Evolutionary conservation across 2,888 invertebrate genomes (phyloP).

Genomic region (Dascillus cervinus): DNA sequence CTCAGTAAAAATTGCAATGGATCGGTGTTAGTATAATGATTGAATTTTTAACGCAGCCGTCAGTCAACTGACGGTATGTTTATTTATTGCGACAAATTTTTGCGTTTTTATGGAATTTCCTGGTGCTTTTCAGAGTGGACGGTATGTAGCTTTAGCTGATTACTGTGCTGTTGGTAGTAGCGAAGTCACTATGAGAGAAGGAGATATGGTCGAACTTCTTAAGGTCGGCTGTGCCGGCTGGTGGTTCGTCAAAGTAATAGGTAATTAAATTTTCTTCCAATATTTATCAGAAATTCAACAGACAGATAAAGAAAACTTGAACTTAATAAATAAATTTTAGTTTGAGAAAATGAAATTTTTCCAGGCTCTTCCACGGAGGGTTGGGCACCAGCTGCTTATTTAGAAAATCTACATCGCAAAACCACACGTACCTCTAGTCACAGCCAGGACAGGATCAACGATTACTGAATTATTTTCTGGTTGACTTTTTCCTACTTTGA

Average conservation of each 20-base stretch:
- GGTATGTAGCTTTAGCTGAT: constrained; percentile 84
- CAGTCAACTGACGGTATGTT: too few species aligned
- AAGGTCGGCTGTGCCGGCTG: constrained; percentile 93
- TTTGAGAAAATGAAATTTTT: constrained; percentile 24
- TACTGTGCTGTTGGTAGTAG: constrained; percentile 87
- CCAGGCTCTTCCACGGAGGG: constrained; percentile 68
- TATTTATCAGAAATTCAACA: too few species aligned
- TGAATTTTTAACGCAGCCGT: too few species aligned
- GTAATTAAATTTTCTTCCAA: too few species aligned
- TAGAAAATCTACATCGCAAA: constrained; percentile 70
- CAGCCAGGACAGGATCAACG: constrained; percentile 50
- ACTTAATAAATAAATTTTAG: neutral
- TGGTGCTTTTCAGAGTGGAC: constrained; percentile 55
- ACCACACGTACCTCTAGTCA: constrained; percentile 66
- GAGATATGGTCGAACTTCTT: constrained; percentile 81
- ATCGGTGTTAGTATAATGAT: too few species aligned
- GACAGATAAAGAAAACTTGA: too few species aligned
- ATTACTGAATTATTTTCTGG: too few species aligned
- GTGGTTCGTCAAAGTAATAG: constrained; percentile 88
- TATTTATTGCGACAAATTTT: too few species aligned
- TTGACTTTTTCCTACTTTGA: too few species aligned
- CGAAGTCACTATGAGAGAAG: constrained; percentile 85
- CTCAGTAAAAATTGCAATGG: too few species aligned
- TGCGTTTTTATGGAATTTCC: too few species aligned
- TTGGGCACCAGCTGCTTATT: constrained; percentile 91